phyloP scores from a whole-genome alignment of 2,888 invertebrate species.

The Platerodrilus igneus region DNA sequence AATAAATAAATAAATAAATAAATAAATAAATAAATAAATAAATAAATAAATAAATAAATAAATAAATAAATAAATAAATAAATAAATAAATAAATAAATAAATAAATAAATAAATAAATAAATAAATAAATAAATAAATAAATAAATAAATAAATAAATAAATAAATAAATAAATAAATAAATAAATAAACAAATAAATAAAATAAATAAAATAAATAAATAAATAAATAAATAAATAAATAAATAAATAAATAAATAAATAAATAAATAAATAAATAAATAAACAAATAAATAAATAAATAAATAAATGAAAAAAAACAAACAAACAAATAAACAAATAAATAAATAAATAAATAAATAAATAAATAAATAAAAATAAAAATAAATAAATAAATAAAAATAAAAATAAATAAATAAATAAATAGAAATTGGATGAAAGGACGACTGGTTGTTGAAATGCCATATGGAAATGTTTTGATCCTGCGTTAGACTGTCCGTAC shows the following conservation, averaged over 20 bases:
- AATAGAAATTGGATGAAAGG: background rate
- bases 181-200: background rate
- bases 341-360: background rate
- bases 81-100: slow-evolving; percentile 1
- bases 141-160: background rate
- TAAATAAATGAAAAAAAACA: background rate
- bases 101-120: slow-evolving; percentile 1
- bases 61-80: slow-evolving; percentile 1
- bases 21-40: background rate
- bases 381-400: background rate
- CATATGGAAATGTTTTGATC: too few species aligned
- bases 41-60: slow-evolving; percentile 1
- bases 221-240: background rate
- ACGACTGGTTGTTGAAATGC: too few species aligned
- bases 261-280: slow-evolving; percentile 1
- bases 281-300: background rate
- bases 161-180: slow-evolving; percentile 1
- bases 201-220: background rate
- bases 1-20: background rate
- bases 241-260: background rate
- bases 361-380: background rate
- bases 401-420: background rate
- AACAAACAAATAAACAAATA: background rate
- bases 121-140: slow-evolving; percentile 1
- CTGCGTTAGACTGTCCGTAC: too few species aligned